Percentiles rank a stretch among this genome's conserved stretches.
Evolutionary conservation across 2,888 invertebrate genomes (phyloP).

Genomic region (Lasioglossum pauxillum): DNA sequence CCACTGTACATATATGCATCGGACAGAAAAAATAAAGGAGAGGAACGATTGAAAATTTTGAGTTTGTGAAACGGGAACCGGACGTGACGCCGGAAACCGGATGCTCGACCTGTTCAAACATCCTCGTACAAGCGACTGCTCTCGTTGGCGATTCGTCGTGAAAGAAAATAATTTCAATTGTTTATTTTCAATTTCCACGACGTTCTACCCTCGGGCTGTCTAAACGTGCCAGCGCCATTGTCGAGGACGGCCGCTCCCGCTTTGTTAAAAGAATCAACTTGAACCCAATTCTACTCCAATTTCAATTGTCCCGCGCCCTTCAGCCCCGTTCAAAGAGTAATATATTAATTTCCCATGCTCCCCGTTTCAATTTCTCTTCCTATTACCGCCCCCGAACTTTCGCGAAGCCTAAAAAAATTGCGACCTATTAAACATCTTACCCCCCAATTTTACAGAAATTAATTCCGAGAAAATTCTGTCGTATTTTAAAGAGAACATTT

Average conservation of each 20-base stretch:
- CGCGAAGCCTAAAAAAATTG: not conserved
- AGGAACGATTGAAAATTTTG: not conserved
- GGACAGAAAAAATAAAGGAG: not conserved
- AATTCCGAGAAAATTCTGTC: too few species aligned
- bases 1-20: not conserved
- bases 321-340: not conserved
- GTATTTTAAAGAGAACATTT: too few species aligned
- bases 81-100: not conserved
- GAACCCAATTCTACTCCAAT: constrained; percentile 4
- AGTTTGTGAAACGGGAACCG: not conserved
- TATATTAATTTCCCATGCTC: not conserved
- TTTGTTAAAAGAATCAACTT: constrained; percentile 8
- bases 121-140: not conserved
- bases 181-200: not conserved
- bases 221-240: not conserved
- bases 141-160: not conserved
- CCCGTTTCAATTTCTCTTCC: not conserved
- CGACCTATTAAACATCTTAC: too few species aligned
- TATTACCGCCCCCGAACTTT: not conserved
- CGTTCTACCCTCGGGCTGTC: not conserved
- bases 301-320: not conserved
- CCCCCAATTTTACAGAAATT: too few species aligned
- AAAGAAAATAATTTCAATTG: not conserved
- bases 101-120: not conserved
- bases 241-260: not conserved